Base-by-base conservation (phyloP, 2,797 vertebrate species). In the Pempheris klunzingeri region DNA sequence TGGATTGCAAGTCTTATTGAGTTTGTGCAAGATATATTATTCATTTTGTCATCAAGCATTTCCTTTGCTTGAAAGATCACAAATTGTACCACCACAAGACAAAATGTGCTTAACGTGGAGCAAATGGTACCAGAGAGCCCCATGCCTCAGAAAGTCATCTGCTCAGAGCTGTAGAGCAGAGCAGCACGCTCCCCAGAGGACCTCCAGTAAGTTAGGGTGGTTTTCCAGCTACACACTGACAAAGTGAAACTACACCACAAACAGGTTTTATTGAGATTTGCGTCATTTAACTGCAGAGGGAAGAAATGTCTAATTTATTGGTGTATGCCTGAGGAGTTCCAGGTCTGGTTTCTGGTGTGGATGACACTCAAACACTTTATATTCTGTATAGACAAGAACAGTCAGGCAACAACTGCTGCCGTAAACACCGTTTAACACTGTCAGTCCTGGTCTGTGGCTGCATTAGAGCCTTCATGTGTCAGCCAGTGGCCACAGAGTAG, bases 241-340 rank as follows among this genome's bases (percentile, higher is more conserved):
- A 58, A 71, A 76, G 26, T 38, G 28, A 69, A 46, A 61, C 36
- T 4, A 3, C 32, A 55, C 49, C 60, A 75, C 71, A 38, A 66
- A 70, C 70, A 44, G 26, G 6, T 73, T 80, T 82, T 61, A 83
- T 80, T 63, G 55, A 76, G 54, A 71, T 69, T 50, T 73, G 76
- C 53, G 57, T 76, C 30, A 59, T 34, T 80, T 69, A 85, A 69
- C 54, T 12, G 39, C 70, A 41, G 14, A 53, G 39, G 22, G 22
- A 70, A 74, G 53, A 79, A 73, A 68, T 30, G 20, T 50, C 4
- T 6, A 32, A 77, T 82, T 71, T 58, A 81, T 54, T 71, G 47
- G 61, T 65, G 38, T n/a, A 46, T 22, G 63, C 58, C 69, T 26
- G 8, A 54, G 50, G 9, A 36, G 46, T 30, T 71, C 20, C 6